Evolutionary conservation across 2,888 invertebrate species (phyloP).

Genomic region (Melieria picta): DNA sequence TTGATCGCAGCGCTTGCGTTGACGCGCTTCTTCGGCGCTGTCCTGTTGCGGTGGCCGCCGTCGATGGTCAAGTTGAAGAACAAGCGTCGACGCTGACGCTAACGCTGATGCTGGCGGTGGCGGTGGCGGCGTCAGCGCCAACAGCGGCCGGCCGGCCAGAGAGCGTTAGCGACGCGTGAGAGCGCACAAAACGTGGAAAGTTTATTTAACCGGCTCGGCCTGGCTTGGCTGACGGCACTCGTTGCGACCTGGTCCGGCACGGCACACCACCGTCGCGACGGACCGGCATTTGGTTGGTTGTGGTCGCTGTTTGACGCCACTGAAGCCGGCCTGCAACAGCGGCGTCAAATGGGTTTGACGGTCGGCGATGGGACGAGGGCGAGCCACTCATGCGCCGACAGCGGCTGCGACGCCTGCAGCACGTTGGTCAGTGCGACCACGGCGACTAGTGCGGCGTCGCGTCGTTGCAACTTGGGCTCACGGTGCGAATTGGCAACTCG

Average conservation of each 20-base stretch:
- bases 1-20: background rate
- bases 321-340: background rate
- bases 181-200: slow-evolving; percentile 6
- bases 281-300: background rate
- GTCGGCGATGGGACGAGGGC: background rate
- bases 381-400: slow-evolving; percentile 9
- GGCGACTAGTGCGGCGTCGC: too few species aligned
- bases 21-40: slow-evolving; percentile 8
- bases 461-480: too few species aligned
- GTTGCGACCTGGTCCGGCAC: slow-evolving; percentile 13
- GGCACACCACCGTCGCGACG: background rate
- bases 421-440: background rate
- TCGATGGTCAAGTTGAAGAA: slow-evolving; percentile 49
- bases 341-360: slow-evolving; percentile 35
- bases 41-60: slow-evolving; percentile 3
- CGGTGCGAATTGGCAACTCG: background rate
- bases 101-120: slow-evolving; percentile 25
- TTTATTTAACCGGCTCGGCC: slow-evolving; percentile 30
- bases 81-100: slow-evolving; percentile 28
- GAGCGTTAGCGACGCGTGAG: slow-evolving; percentile 11
- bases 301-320: background rate
- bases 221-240: background rate
- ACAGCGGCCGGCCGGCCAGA: slow-evolving; percentile 2
- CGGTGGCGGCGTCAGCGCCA: slow-evolving; percentile 29
- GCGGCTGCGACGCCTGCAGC: slow-evolving; percentile 2